Evolutionary conservation across 1,140 invertebrate species (phyloP).

Genomic region (Lanistes nyassanus): DNA sequence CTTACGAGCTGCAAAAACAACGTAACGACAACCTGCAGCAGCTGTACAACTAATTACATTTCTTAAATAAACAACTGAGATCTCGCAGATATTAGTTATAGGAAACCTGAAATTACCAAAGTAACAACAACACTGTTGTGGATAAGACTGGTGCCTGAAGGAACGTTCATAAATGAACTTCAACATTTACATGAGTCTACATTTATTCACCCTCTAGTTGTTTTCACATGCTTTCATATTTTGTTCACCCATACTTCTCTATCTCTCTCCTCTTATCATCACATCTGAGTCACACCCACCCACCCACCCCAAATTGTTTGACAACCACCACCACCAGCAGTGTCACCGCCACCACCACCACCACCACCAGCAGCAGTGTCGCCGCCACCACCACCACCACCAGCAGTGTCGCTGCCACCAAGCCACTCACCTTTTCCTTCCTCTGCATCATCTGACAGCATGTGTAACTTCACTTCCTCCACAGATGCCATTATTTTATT

Average conservation of each 20-base stretch:
- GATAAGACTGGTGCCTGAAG: no score
- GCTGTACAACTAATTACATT: neutral
- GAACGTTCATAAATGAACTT: conserved; percentile 16
- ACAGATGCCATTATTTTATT: no score
- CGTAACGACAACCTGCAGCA: neutral
- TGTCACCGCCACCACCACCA: neutral
- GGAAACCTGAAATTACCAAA: no score
- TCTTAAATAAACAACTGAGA: no score
- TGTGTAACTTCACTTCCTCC: no score
- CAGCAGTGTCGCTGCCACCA: no score
- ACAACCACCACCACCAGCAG: neutral
- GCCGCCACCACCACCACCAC: neutral
- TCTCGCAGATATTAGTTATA: no score
- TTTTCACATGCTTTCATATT: conserved; percentile 20
- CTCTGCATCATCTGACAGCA: no score
- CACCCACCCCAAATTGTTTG: neutral
- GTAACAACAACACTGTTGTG: no score
- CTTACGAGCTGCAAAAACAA: neutral
- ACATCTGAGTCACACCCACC: neutral
- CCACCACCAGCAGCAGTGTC: neutral
- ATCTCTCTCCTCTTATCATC: neutral
- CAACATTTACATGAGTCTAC: neutral
- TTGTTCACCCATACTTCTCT: conserved; percentile 19
- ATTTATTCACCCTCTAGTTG: conserved; percentile 18
- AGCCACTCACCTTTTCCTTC: no score